Base-by-base conservation (phyloP, 35 echinoderm and acorn worm species). In the Ophioderma brevispina region DNA sequence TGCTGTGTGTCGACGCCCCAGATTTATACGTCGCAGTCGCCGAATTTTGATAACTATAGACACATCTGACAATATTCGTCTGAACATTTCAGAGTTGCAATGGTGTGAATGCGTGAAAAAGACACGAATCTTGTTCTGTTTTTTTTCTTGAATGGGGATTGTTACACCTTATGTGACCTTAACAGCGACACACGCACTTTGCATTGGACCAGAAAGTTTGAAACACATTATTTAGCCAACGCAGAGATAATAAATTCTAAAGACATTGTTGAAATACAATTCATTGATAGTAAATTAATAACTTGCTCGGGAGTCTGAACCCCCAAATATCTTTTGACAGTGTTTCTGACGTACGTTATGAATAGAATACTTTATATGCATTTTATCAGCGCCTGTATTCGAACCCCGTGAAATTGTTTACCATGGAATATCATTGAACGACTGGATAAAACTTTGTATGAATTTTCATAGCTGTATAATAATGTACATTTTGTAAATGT, bases 401-500 rank as follows among this genome's bases (percentile, higher is more conserved):
- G 59, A 25, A 70, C 15, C 59, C n/a, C 23, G 23, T 70, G 59
- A 25, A 70, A 70, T 25, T 52, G 4, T 70, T 13, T 70, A 25
- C 59, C 28, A 70, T 70, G 59, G 15, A 70, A 2, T 3, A 70
- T 1, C 4, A 52, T 11, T 21, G 21, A 70, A 70, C 4, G 2
- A 25, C n/a, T 70, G 59, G 59, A 13, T 30, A 70, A 6, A 70
- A 70, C 10, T 13, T 70, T 6, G 23, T 13, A 13, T 70, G 59
- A 18, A 70, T 15, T 70, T 70, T 70, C 15, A 70, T 70, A 70
- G 10, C n/a, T 70, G 59, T 70, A 70, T 70, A 70, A 70, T 70
- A 70, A 70, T 70, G 59, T 70, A 70, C 59, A 70, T 70, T 70
- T 18, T 70, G 59, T 70, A 70, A 70, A 70, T 70, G 59, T 70